Evolutionary conservation across 2,888 invertebrate genomes (phyloP).

Genomic region (Hipparchia semele): DNA sequence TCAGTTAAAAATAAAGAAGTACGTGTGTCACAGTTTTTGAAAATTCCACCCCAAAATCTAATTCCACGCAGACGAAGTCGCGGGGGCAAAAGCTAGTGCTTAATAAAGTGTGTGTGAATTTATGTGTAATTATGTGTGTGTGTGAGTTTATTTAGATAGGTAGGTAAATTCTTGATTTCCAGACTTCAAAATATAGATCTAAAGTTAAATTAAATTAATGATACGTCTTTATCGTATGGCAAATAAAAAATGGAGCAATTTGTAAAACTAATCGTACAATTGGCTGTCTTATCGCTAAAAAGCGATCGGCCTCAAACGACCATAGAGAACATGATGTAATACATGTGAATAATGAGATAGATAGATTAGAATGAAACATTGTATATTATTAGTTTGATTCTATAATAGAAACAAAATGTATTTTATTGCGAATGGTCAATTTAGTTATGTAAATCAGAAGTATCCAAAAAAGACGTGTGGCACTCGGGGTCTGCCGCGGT

Average conservation of each 20-base stretch:
- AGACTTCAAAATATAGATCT: neutral
- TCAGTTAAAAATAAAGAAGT: no score
- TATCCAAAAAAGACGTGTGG: no score
- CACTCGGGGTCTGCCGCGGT: no score
- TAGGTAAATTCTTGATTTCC: neutral
- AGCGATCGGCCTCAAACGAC: neutral
- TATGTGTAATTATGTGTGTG: no score
- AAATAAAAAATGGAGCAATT: constrained; percentile 8
- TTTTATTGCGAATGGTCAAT: neutral
- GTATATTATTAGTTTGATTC: neutral
- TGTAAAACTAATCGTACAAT: constrained; percentile 5
- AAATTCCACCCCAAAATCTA: no score
- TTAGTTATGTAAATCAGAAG: no score
- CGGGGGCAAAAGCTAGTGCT: no score
- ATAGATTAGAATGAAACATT: constrained; percentile 8
- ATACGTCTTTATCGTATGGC: constrained; percentile 3
- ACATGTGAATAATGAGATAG: constrained; percentile 9
- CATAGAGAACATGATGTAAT: constrained; percentile 16
- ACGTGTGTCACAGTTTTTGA: no score
- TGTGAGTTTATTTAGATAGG: no score
- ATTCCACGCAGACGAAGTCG: no score
- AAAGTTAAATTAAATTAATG: constrained; percentile 6
- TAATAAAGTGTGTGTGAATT: no score
- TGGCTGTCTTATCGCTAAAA: constrained; percentile 5
- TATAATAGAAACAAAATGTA: neutral